These are phyloP conservation scores for Clupea harengus DNA, from an alignment of 2,113 vertebrate species.

Conservation along the genomic window DNA sequence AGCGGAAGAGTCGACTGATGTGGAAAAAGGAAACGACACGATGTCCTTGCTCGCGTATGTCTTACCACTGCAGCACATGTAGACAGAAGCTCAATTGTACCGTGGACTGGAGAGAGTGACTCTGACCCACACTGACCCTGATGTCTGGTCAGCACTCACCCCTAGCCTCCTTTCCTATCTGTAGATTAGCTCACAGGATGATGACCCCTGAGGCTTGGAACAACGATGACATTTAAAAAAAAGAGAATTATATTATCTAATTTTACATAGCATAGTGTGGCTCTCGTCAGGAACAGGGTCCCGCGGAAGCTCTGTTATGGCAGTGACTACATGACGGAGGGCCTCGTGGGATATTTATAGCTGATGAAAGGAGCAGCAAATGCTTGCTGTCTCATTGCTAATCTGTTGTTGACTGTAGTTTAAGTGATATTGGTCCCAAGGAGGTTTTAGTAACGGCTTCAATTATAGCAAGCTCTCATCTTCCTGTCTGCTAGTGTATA, in stretches of 20 bases:
- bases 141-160: background rate
- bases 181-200: background rate
- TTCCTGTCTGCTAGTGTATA: background rate
- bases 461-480: constrained; percentile 29
- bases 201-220: background rate
- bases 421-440: constrained; percentile 42
- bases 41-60: no score
- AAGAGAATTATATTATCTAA: background rate
- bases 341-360: constrained; percentile 17
- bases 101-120: background rate
- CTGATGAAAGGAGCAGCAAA: constrained; percentile 21
- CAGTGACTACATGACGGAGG: background rate
- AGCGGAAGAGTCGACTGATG: background rate
- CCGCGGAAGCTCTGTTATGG: background rate
- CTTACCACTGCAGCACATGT: no score
- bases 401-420: constrained; percentile 47
- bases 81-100: no score
- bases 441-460: constrained; percentile 29
- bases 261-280: background rate
- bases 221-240: background rate
- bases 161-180: background rate
- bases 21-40: background rate
- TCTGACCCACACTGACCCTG: background rate
- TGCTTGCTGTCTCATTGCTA: constrained; percentile 28
- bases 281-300: background rate